These are phyloP conservation scores for Rafetus swinhoei DNA, from an alignment of 2,113 vertebrate genomes.

Conservation along the genomic window DNA sequence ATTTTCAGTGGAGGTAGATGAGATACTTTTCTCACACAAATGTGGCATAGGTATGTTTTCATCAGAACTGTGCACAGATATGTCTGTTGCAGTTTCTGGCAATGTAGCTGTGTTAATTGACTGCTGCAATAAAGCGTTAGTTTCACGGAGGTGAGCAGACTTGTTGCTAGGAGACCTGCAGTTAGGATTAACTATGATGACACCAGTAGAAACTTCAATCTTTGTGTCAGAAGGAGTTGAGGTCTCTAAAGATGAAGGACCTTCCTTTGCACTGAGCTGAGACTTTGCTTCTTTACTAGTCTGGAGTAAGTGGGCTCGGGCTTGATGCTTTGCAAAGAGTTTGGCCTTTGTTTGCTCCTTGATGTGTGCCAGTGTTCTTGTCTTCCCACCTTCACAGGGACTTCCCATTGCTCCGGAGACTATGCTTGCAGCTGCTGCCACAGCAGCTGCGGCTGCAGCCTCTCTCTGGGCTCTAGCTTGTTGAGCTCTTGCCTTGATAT, in stretches of 20 bases:
- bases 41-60: slow-evolving; percentile 79
- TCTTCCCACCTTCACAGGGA: slow-evolving; percentile 82
- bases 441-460: slow-evolving; percentile 84
- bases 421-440: slow-evolving; percentile 83
- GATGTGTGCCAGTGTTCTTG: slow-evolving; percentile 84
- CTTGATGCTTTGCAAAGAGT: slow-evolving; percentile 86
- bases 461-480: slow-evolving; percentile 88
- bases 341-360: slow-evolving; percentile 89
- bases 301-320: slow-evolving; percentile 81
- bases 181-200: slow-evolving; percentile 88
- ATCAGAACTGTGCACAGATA: slow-evolving; percentile 76
- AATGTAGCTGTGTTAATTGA: slow-evolving; percentile 73
- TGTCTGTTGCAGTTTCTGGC: slow-evolving; percentile 80
- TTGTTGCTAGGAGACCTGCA: slow-evolving; percentile 86
- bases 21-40: slow-evolving; percentile 81
- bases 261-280: slow-evolving; percentile 76
- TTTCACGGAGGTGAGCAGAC: slow-evolving; percentile 78
- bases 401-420: slow-evolving; percentile 82
- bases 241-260: slow-evolving; percentile 70
- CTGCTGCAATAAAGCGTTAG: slow-evolving; percentile 70
- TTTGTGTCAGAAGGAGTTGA: slow-evolving; percentile 75
- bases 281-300: slow-evolving; percentile 78
- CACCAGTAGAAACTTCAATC: slow-evolving; percentile 83
- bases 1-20: slow-evolving; percentile 86
- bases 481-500: slow-evolving; percentile 88